Conservation (phyloP, 2,888 invertebrate genomes). For the Macrosiphum euphorbiae region DNA sequence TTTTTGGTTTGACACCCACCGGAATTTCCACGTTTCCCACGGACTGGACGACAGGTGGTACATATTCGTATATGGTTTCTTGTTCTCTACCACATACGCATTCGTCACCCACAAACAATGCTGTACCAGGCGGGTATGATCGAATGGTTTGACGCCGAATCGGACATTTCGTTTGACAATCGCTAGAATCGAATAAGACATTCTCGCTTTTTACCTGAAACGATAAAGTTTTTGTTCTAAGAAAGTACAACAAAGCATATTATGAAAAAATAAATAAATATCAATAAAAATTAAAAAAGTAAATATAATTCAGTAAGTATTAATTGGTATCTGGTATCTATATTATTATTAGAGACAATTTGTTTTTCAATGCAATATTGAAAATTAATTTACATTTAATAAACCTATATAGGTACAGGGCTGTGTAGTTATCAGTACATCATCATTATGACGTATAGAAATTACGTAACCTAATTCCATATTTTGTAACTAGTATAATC, state of each 20-base stretch:
- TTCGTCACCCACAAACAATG: not conserved
- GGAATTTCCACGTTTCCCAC: not conserved
- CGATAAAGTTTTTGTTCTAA: not conserved
- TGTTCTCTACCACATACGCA: not conserved
- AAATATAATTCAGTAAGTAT: not conserved
- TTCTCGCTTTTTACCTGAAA: conserved; percentile 7
- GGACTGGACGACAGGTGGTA: not conserved
- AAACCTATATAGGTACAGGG: not conserved
- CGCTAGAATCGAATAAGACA: not conserved
- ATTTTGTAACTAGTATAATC: not conserved
- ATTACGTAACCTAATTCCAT: not conserved
- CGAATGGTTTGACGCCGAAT: not conserved
- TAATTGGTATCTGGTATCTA: too few species aligned
- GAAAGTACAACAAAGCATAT: not conserved
- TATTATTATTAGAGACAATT: not conserved
- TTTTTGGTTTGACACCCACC: not conserved
- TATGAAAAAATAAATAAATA: not conserved
- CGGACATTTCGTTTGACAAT: not conserved
- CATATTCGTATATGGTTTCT: not conserved
- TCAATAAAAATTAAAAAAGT: not conserved
- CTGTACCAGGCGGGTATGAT: conserved; percentile 18
- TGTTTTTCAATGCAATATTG: not conserved
- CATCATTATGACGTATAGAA: not conserved
- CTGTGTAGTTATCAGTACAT: not conserved
- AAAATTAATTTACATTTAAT: not conserved